Percentiles rank a stretch among this genome's conserved stretches.
Conservation (phyloP, 2,113 vertebrate genomes). For the Delphinus delphis region DNA sequence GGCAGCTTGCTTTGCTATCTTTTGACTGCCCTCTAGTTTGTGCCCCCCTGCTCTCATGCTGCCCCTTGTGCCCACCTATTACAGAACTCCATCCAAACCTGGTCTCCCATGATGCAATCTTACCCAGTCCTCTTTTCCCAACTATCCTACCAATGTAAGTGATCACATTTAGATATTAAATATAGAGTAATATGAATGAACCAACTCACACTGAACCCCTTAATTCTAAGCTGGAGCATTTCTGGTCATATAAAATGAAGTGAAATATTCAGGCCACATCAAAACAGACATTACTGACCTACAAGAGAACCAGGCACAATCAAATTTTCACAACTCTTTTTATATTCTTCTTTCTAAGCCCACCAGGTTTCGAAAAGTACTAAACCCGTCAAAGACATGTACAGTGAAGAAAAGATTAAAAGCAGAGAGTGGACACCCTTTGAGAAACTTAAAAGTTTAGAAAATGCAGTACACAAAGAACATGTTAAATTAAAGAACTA, state of each 20-base stretch:
- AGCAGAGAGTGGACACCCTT: neutral
- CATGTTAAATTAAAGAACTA: slow-evolving; percentile 16
- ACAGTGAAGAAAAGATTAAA: neutral
- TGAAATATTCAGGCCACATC: neutral
- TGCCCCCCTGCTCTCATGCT: neutral
- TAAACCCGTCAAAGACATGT: neutral
- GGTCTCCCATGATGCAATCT: neutral
- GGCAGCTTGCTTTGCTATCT: neutral
- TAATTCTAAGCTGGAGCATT: neutral
- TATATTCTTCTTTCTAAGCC: slow-evolving; percentile 3
- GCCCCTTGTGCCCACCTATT: neutral
- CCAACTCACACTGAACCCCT: neutral
- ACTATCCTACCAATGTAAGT: neutral
- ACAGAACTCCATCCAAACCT: neutral
- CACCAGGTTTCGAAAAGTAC: neutral
- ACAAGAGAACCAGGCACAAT: neutral
- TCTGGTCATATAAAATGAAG: neutral
- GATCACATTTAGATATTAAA: neutral
- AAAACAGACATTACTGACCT: neutral
- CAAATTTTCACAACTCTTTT: slow-evolving; percentile 19
- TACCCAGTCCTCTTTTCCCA: neutral
- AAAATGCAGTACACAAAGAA: neutral
- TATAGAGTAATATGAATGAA: neutral
- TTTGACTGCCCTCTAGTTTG: neutral
- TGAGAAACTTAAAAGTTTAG: slow-evolving; percentile 1